phyloP scores from a whole-genome alignment of 1,140 invertebrate genomes.

The Pantala flavescens region DNA sequence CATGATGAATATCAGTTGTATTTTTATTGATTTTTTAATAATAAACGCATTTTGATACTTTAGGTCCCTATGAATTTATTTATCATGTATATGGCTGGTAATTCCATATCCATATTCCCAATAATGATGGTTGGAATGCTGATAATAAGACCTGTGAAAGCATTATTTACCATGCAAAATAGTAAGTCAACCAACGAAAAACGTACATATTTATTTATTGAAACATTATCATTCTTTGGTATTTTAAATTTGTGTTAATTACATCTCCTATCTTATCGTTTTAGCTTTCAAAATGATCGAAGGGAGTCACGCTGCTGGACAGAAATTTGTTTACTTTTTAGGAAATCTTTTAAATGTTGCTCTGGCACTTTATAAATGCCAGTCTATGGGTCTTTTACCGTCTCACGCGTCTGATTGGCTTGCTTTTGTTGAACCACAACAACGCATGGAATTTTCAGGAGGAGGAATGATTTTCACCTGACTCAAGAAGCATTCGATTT shows the following conservation, averaged over 20 bases:
- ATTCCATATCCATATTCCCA: conserved; percentile 97
- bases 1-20: background rate
- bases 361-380: conserved; percentile 95
- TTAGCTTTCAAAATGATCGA: conserved; percentile 89
- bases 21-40: conserved; percentile 13
- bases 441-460: conserved; percentile 75
- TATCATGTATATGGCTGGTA: conserved; percentile 99
- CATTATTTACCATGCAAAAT: conserved; percentile 78
- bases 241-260: conserved; percentile 21
- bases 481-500: background rate
- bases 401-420: conserved; percentile 98
- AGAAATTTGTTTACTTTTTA: conserved; percentile 91
- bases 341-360: conserved; percentile 90
- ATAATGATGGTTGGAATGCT: conserved; percentile 99
- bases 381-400: conserved; percentile 94
- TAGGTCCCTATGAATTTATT: conserved; percentile 97
- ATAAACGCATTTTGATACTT: conserved; percentile 20
- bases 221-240: background rate
- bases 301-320: conserved; percentile 77
- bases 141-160: conserved; percentile 89
- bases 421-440: conserved; percentile 89
- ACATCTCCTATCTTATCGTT: conserved; percentile 23
- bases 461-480: conserved; percentile 50
- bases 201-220: background rate
- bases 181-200: conserved; percentile 39